phyloP scores from a whole-genome alignment of 2,113 vertebrate genomes.

The Trichechus manatus region DNA sequence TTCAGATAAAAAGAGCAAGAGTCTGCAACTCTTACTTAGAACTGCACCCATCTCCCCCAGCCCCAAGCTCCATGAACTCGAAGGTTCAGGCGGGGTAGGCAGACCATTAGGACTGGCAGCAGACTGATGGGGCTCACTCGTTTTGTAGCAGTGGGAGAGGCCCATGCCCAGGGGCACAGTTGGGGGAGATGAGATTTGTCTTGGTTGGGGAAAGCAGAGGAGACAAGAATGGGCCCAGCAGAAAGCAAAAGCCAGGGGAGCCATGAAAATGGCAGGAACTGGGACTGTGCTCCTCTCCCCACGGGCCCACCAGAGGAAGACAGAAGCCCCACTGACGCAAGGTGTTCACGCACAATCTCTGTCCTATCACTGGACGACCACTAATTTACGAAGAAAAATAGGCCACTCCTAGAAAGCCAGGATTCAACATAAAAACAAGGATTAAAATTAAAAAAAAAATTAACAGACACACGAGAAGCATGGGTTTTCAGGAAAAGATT shows the following conservation, averaged over 20 bases:
- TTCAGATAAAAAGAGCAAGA: not conserved
- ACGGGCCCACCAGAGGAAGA: not conserved
- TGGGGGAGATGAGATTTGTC: not conserved
- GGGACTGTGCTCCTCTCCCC: not conserved
- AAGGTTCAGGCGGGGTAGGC: not conserved
- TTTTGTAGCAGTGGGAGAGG: too few species aligned
- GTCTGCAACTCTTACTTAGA: not conserved
- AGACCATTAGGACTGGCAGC: not conserved
- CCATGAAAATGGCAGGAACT: not conserved
- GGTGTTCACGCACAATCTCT: not conserved
- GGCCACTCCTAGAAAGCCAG: not conserved
- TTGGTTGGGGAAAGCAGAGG: accelerated
- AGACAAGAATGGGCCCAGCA: not conserved
- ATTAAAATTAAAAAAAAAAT: not conserved
- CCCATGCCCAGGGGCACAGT: accelerated
- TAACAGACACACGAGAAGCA: not conserved
- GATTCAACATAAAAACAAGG: not conserved
- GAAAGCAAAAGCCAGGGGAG: not conserved
- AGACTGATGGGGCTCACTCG: too few species aligned
- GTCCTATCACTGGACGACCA: too few species aligned
- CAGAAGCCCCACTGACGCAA: too few species aligned
- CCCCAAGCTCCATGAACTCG: accelerated
- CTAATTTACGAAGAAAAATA: not conserved
- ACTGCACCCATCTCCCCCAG: not conserved
- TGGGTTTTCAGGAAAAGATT: not conserved